Conservation (phyloP, 2,888 invertebrate species). For the Thereva nobilitata region DNA sequence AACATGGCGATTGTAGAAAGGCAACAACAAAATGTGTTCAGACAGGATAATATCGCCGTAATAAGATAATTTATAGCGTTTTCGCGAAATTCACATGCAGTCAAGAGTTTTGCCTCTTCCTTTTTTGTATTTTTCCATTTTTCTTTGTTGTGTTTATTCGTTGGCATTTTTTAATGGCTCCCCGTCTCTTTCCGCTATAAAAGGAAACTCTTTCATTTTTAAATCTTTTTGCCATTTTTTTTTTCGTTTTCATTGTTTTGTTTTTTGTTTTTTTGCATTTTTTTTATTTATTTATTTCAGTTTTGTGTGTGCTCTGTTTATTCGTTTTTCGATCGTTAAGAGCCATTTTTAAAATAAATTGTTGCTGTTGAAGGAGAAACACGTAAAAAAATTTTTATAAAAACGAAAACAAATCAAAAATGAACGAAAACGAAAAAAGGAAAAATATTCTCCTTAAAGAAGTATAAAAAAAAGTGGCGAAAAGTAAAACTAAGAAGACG, state of each 20-base stretch:
- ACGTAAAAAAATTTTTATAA: not conserved
- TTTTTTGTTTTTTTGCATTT: too few relatives aligned
- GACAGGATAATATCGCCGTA: conserved; percentile 41
- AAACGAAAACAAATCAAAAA: not conserved
- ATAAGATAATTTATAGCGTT: conserved; percentile 41
- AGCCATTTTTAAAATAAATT: conserved; percentile 31
- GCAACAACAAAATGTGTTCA: conserved; percentile 34
- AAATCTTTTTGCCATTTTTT: conserved; percentile 20
- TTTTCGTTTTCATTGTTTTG: conserved; percentile 21
- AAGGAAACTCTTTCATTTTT: conserved; percentile 25
- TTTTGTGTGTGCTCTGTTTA: too few relatives aligned
- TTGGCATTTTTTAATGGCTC: not conserved
- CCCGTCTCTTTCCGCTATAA: conserved; percentile 31
- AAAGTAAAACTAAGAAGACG: too few relatives aligned
- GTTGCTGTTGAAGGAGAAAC: conserved; percentile 13
- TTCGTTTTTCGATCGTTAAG: conserved; percentile 8
- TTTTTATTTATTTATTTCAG: too few relatives aligned
- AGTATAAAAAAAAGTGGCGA: not conserved
- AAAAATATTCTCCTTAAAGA: not conserved
- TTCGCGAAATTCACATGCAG: conserved; percentile 39
- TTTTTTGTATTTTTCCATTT: conserved; percentile 14
- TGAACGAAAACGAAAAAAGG: not conserved
- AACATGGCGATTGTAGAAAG: too few relatives aligned
- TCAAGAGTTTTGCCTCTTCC: conserved; percentile 19
- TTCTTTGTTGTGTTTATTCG: conserved; percentile 11